Evolutionary conservation across 1,140 invertebrate species (phyloP), one percentile per base, ranked within the genome.

Genomic region (Panagrolaimus sp.): DNA sequence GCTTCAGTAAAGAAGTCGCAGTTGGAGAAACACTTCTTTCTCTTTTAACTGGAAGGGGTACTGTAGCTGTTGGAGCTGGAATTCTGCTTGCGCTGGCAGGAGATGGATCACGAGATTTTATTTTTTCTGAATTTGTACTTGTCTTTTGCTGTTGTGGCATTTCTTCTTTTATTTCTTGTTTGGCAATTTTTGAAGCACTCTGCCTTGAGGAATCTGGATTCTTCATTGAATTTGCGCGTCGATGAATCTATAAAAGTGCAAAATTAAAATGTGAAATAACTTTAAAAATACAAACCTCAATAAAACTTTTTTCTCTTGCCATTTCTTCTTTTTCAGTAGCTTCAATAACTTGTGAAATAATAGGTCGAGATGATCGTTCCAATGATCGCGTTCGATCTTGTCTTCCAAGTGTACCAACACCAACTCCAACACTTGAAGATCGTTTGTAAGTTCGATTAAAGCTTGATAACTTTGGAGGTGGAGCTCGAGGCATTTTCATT

Each of bases 381-480:
- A 71, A 13, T 9, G 73, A 75, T 31, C 73, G 42, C 16, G 72
- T 65, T n/a, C 72, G 53, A 25, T 73, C 71, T 8, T 42, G 42
- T 0, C 44, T 45, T 31, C 65, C 65, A 0, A 43, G 65, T 9
- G n/a, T n/a, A 5, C 27, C 31, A 47, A 64, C 53, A 5, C 27
- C 31, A 47, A 64, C 53, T 51, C 43, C 63, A 9, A 69, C 27
- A 38, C 42, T 43, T 14, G 11, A 47, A 9, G 9, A 45, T 0
- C 44, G n/a, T 42, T 42, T 20, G 31, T 66, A 66, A 79, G 77
- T 75, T 43, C 79, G 63, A 65, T 81, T 70, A 43, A 68, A 75
- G 44, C 79, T 80, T 44, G 79, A 81, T 27, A 81, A 63, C 27
- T 68, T 69, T 13, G 79, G 79, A 5, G 78, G 79, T 42, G 81